Evolutionary conservation across 2,797 vertebrate species (phyloP), one percentile per base, ranked within the genome.

Genomic region (Echeneis naucrates): DNA sequence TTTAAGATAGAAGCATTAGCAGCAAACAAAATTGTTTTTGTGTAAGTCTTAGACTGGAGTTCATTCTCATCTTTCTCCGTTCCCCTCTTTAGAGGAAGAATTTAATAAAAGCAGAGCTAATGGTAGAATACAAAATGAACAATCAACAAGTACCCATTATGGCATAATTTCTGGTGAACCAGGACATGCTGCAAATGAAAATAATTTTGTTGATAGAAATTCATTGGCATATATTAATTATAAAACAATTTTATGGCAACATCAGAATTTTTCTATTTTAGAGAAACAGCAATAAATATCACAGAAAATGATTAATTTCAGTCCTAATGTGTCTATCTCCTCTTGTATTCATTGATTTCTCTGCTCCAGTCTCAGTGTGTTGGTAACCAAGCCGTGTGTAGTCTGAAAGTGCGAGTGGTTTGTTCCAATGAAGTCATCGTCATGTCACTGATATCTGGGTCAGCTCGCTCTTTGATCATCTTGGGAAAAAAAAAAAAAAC

Each of bases 381-480:
- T 37, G 59, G 42, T 74, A 81, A 72, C 63, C 76, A 70, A 75
- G 48, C 53, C 35, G 4, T 24, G 47, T 63, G 50, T 58, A 56
- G 51, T 50, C 65, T 61, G 45, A 32, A 59, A 75, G 33, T 67
- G 33, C 11, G 63, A 78, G 38, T 50, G 45, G 40, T 48, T 40
- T 68, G 27, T 68, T 77, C 57, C 66, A 79, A 89, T 93, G 83
- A 91, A 88, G 87, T 93, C 91, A 91, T 91, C 70, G 1, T 67
- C 82, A 58, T 84, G 78, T 72, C 44, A 78, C 74, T 33, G 13
- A 87, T 87, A 93, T 88, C 87, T 92, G 87, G 93, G 92, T 93
- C 91, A 91, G 24, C 75, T 62, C 24, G 2, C 38, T 79, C 62
- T 73, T 66, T 80, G 68, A 81, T 88, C 73, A 85, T 83, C 71